These are phyloP conservation scores for Pararge aegeria DNA, from an alignment of 1,140 invertebrate species.

Conservation along the genomic window DNA sequence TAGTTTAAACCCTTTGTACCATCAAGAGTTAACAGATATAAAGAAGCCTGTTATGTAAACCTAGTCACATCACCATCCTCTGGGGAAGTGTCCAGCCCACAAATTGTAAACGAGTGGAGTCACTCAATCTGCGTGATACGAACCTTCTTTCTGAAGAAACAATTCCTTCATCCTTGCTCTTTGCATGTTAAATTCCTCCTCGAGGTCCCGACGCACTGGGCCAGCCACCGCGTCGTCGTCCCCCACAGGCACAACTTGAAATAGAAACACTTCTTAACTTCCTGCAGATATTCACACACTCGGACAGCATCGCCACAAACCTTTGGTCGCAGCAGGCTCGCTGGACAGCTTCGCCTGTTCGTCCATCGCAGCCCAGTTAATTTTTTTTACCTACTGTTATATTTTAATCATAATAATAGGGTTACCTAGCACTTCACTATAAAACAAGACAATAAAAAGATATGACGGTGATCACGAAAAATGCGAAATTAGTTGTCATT, in stretches of 20 bases:
- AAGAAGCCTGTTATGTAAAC: background rate
- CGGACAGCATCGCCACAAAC: slow-evolving; percentile 48
- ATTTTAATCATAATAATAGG: slow-evolving; percentile 18
- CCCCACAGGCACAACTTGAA: slow-evolving; percentile 57
- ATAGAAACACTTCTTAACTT: slow-evolving; percentile 64
- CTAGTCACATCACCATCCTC: background rate
- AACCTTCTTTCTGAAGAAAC: slow-evolving; percentile 95
- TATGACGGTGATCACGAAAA: slow-evolving; percentile 28
- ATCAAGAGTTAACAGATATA: too few species aligned
- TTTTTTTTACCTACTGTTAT: slow-evolving; percentile 10
- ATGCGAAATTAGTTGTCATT: slow-evolving; percentile 29
- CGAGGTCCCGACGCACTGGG: slow-evolving; percentile 80
- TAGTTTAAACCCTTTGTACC: too few species aligned
- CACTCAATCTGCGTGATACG: slow-evolving; percentile 31
- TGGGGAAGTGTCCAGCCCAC: too few species aligned
- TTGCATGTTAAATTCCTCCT: slow-evolving; percentile 93
- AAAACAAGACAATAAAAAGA: slow-evolving; percentile 30
- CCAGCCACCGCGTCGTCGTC: slow-evolving; percentile 43
- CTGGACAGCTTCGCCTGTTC: slow-evolving; percentile 47
- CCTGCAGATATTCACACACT: slow-evolving; percentile 35
- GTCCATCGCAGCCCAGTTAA: slow-evolving; percentile 32
- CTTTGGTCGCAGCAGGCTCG: slow-evolving; percentile 50
- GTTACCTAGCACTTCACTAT: slow-evolving; percentile 8
- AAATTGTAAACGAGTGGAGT: background rate
- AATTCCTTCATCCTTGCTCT: slow-evolving; percentile 95